phyloP scores from a whole-genome alignment of 2,113 vertebrate genomes.

The Pitta sordida region DNA sequence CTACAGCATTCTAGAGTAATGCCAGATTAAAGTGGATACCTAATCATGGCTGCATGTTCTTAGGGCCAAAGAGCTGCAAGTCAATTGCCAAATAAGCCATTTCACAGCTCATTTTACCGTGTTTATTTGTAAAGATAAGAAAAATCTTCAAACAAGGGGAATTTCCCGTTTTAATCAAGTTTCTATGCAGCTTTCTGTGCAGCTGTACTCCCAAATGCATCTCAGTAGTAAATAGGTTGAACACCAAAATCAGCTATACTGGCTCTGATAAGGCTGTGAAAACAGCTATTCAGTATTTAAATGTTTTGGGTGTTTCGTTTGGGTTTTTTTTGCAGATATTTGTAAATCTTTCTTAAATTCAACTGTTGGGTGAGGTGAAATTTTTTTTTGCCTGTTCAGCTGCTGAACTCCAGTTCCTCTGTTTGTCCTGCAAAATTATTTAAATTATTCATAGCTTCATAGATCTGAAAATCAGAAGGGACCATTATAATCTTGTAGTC shows the following conservation, averaged over 20 bases:
- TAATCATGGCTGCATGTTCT: not conserved
- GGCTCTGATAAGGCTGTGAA: not conserved
- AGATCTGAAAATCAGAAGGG: not conserved
- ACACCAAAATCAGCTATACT: not conserved
- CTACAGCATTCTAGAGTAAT: not conserved
- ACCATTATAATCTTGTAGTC: not conserved
- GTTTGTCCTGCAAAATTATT: not conserved
- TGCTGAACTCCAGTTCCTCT: not conserved
- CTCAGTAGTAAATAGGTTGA: not conserved
- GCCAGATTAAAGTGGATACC: not conserved
- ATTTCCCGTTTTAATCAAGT: not conserved
- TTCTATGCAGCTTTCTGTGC: not conserved
- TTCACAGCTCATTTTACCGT: not conserved
- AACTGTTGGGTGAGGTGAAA: not conserved
- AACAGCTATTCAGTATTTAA: not conserved
- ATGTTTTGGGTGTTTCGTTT: not conserved
- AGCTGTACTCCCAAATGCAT: not conserved
- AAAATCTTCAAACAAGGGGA: not conserved
- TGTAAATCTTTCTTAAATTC: not conserved
- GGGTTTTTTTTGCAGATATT: not conserved
- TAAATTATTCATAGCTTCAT: slow-evolving; percentile 5
- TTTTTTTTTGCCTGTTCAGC: not conserved
- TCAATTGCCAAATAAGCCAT: not conserved
- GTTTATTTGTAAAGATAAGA: not conserved
- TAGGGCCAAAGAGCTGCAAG: not conserved